Percentiles rank a stretch among this genome's conserved stretches.
Evolutionary conservation across 2,113 vertebrate species (phyloP).

Genomic region (Rhea pennata): DNA sequence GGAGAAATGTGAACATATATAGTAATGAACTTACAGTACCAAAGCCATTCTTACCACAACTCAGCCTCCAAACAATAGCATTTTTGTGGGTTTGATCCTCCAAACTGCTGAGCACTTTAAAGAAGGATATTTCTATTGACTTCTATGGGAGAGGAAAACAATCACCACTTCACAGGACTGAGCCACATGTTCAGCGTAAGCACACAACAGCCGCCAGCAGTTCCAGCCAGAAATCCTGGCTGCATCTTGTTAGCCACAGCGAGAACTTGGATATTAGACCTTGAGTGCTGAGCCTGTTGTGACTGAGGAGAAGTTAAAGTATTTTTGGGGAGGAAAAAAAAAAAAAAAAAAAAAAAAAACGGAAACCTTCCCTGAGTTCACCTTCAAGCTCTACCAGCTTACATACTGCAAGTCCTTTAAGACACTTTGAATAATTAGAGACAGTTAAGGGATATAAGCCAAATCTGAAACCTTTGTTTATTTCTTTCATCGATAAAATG

Average conservation of each 20-base stretch:
- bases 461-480: slow-evolving; percentile 7
- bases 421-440: not conserved
- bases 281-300: not conserved
- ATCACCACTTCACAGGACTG: not conserved
- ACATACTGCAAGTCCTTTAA: not conserved
- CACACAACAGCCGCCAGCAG: not conserved
- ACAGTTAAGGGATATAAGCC: not conserved
- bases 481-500: not conserved
- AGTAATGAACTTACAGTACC: not conserved
- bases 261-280: not conserved
- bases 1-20: not conserved
- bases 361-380: not conserved
- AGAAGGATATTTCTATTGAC: not conserved
- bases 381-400: not conserved
- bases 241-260: not conserved
- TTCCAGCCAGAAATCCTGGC: not conserved
- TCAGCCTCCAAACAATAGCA: not conserved
- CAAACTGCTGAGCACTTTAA: not conserved
- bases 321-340: not conserved
- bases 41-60: not conserved
- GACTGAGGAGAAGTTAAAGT: not conserved
- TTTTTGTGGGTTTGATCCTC: not conserved
- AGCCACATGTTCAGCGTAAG: not conserved
- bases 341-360: not conserved
- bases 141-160: slow-evolving; percentile 3